A percentile compares a stretch with the other conserved stretches of the same genome.
Evolutionary conservation across 2,113 vertebrate species (phyloP).

Genomic region (Bombycilla garrulus): DNA sequence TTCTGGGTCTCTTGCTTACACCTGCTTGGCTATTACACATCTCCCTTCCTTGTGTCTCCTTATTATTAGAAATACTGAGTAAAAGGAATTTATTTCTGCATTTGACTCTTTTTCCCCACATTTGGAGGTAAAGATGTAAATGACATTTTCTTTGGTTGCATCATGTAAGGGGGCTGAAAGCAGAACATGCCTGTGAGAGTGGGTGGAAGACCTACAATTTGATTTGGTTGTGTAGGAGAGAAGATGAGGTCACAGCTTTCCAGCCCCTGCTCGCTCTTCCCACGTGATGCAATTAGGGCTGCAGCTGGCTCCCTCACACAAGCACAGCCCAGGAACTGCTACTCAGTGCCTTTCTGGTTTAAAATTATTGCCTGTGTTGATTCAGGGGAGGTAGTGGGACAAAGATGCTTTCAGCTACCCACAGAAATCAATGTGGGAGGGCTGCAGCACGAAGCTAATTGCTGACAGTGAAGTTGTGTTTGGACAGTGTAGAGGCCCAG

Average conservation of each 20-base stretch:
- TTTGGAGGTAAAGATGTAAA: neutral
- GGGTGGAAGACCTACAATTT: conserved; percentile 20
- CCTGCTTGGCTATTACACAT: neutral
- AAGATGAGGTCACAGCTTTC: conserved; percentile 49
- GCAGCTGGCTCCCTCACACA: conserved; percentile 13
- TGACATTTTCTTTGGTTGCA: conserved; percentile 25
- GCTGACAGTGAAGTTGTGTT: neutral
- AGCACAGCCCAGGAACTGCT: neutral
- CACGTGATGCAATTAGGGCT: conserved; percentile 19
- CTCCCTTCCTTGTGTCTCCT: neutral
- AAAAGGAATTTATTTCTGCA: neutral
- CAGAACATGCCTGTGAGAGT: conserved; percentile 8
- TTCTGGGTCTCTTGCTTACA: neutral
- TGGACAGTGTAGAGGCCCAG: neutral
- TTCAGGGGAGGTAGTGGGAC: neutral
- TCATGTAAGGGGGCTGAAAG: conserved; percentile 28
- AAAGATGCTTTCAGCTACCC: conserved; percentile 14
- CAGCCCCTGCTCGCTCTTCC: neutral
- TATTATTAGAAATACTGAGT: neutral
- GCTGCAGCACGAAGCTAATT: neutral
- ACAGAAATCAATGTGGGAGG: neutral
- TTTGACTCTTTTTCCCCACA: neutral
- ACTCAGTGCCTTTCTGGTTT: neutral
- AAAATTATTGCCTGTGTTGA: conserved; percentile 19
- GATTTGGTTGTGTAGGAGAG: conserved; percentile 37